Evolutionary conservation across 2,113 vertebrate species (phyloP).

Genomic region (Cebidichthys violaceus): DNA sequence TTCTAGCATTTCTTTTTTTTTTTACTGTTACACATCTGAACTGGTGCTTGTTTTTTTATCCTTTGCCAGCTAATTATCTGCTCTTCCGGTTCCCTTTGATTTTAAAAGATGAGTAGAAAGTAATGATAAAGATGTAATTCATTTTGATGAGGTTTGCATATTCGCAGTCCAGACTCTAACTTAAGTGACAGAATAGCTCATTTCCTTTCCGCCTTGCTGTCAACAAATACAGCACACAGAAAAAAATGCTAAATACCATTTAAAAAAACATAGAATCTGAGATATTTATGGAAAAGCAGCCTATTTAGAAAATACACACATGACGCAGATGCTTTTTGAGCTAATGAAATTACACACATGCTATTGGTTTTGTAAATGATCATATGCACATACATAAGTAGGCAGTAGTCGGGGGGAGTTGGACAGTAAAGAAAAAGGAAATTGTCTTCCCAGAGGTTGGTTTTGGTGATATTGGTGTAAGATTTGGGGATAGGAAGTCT

Average conservation of each 20-base stretch:
- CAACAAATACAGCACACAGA: conserved; percentile 27
- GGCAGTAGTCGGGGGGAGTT: too few relatives aligned
- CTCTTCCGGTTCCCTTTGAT: conserved; percentile 38
- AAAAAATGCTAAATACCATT: not conserved
- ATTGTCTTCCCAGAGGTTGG: not conserved
- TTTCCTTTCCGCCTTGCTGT: conserved; percentile 32
- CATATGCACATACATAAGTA: not conserved
- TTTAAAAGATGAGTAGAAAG: conserved; percentile 30
- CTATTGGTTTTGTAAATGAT: not conserved
- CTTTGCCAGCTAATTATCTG: conserved; percentile 59
- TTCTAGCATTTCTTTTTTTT: not conserved
- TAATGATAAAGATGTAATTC: conserved; percentile 47
- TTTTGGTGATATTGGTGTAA: too few relatives aligned
- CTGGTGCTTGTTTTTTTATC: conserved; percentile 16
- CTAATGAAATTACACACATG: not conserved
- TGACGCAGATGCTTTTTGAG: not conserved
- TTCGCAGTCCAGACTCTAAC: too few relatives aligned
- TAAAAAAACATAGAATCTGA: not conserved
- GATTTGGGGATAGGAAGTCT: too few relatives aligned
- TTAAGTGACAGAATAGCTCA: not conserved
- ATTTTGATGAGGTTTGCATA: conserved; percentile 30
- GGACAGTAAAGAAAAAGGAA: not conserved
- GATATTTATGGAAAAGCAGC: not conserved
- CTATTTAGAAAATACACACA: conserved; percentile 1
- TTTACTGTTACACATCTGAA: conserved; percentile 18